A percentile compares a stretch with the other conserved stretches of the same genome.
phyloP scores from a whole-genome alignment of 2,113 vertebrate species.

The Prinia subflava region DNA sequence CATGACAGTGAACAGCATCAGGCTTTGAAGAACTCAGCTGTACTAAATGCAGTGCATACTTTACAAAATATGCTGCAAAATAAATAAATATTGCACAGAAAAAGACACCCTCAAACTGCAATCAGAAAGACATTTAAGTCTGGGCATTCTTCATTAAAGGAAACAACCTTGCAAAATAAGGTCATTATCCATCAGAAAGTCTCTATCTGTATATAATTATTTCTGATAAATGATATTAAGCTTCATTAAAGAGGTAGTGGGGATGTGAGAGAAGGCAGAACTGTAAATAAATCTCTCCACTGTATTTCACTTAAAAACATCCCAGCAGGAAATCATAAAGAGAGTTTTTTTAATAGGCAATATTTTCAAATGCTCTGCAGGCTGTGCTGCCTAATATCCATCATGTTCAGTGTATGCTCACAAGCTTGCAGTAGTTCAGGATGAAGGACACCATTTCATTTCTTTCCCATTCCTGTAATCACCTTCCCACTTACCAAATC shows the following conservation, averaged over 20 bases:
- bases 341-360: slow-evolving; percentile 45
- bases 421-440: neutral
- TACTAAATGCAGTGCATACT: slow-evolving; percentile 16
- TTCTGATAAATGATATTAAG: slow-evolving; percentile 70
- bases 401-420: neutral
- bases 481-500: neutral
- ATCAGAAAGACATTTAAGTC: slow-evolving; percentile 65
- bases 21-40: slow-evolving; percentile 14
- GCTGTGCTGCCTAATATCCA: slow-evolving; percentile 29
- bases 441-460: slow-evolving; percentile 2
- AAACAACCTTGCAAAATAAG: slow-evolving; percentile 56
- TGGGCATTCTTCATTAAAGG: slow-evolving; percentile 60
- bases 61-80: slow-evolving; percentile 45
- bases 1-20: neutral
- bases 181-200: slow-evolving; percentile 68
- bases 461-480: neutral
- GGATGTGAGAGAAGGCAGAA: slow-evolving; percentile 23
- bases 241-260: slow-evolving; percentile 61
- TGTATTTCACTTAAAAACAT: slow-evolving; percentile 65
- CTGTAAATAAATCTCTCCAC: slow-evolving; percentile 69
- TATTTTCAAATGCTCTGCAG: slow-evolving; percentile 65
- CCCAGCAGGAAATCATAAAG: slow-evolving; percentile 64
- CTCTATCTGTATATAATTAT: slow-evolving; percentile 72
- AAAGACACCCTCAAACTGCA: slow-evolving; percentile 55
- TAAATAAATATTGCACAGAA: slow-evolving; percentile 30